Percentiles rank a stretch among this genome's conserved stretches.
Conservation (phyloP, 2,888 invertebrate species). For the Aleiodes testaceus region DNA sequence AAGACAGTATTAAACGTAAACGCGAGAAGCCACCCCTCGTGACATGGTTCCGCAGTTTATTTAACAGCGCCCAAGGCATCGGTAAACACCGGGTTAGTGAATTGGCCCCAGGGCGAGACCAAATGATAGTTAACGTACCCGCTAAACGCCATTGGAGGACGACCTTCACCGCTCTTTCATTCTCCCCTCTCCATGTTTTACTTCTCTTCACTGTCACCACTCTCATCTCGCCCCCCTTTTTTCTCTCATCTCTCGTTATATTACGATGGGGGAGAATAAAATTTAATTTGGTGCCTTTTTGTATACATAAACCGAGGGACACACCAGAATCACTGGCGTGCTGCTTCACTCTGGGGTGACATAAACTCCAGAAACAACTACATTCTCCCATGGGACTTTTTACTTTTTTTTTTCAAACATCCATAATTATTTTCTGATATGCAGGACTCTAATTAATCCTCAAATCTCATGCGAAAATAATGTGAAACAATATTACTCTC, state of each 20-base stretch:
- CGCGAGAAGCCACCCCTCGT: constrained; percentile 41
- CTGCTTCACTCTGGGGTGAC: constrained; percentile 40
- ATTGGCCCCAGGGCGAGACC: constrained; percentile 71
- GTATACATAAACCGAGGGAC: constrained; percentile 49
- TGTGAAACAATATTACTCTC: no score
- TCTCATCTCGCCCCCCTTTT: constrained; percentile 14
- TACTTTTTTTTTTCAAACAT: no score
- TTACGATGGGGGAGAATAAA: constrained; percentile 65
- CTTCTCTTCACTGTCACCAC: not conserved
- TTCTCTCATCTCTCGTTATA: constrained; percentile 56
- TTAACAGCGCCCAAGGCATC: constrained; percentile 71
- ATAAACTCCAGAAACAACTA: constrained; percentile 40
- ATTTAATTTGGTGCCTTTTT: constrained; percentile 73
- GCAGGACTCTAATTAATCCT: no score
- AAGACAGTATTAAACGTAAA: constrained; percentile 45
- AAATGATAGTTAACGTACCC: constrained; percentile 72
- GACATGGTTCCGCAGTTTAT: constrained; percentile 66
- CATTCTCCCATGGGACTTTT: constrained; percentile 29
- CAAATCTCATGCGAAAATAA: no score
- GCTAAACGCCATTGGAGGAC: constrained; percentile 71
- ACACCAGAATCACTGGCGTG: constrained; percentile 63
- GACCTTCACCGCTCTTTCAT: constrained; percentile 47
- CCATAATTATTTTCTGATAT: no score
- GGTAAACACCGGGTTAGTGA: constrained; percentile 73
- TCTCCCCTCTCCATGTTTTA: not conserved